phyloP scores from a whole-genome alignment of 2,113 vertebrate species.

The Furnarius figulus region DNA sequence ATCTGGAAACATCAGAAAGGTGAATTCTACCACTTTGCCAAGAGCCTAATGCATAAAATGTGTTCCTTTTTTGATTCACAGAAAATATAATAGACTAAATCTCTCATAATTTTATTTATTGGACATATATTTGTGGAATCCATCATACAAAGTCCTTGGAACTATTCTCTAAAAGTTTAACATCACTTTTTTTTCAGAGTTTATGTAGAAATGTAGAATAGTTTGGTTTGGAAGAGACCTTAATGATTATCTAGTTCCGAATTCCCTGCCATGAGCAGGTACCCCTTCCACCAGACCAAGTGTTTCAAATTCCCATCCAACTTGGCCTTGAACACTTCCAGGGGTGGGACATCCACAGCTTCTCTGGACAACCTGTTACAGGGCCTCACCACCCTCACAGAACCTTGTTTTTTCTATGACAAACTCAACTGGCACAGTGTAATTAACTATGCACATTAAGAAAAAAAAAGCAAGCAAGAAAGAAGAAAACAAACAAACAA shows the following conservation, averaged over 20 bases:
- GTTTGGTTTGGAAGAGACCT: neutral
- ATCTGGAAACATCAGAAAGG: neutral
- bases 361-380: neutral
- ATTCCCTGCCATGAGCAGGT: neutral
- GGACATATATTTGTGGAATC: neutral
- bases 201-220: neutral
- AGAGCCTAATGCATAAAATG: neutral
- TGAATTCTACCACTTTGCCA: neutral
- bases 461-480: neutral
- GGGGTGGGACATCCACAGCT: neutral
- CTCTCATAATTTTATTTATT: neutral
- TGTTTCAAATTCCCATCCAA: neutral
- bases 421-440: neutral
- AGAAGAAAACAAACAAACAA: rapidly evolving
- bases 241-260: neutral
- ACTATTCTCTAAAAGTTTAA: neutral
- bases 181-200: neutral
- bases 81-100: neutral
- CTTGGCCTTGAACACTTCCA: neutral
- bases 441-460: neutral
- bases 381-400: neutral
- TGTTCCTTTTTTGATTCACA: neutral
- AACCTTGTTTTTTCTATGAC: neutral
- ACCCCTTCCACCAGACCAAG: neutral
- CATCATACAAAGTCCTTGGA: neutral